Evolutionary conservation across 2,797 vertebrate species (phyloP).

Genomic region (Enteromius argenteus): DNA sequence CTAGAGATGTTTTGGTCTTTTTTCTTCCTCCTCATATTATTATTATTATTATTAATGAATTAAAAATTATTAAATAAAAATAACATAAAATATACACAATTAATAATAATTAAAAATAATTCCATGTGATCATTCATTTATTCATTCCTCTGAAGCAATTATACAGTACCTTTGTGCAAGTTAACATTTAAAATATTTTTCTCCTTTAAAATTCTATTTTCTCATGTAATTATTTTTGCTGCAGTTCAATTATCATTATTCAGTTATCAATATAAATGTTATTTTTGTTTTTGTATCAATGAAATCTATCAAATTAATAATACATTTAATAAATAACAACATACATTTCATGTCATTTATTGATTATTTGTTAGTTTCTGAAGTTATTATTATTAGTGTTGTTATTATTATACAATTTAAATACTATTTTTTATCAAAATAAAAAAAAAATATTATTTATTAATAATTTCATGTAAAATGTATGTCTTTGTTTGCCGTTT

Average conservation of each 20-base stretch:
- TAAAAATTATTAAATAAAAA: not conserved
- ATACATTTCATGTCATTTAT: not conserved
- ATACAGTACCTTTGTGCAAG: not conserved
- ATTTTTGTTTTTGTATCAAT: not conserved
- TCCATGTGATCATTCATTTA: not conserved
- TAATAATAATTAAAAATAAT: not conserved
- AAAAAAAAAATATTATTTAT: not conserved
- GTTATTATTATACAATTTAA: not conserved
- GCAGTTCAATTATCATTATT: no score
- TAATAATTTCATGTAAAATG: not conserved
- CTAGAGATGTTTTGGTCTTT: not conserved
- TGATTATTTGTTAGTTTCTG: not conserved
- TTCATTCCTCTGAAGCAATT: not conserved
- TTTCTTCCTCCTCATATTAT: not conserved
- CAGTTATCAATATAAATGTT: not conserved
- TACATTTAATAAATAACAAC: not conserved
- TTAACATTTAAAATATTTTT: not conserved
- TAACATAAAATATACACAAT: not conserved
- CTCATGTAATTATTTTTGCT: not conserved
- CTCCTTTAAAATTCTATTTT: not conserved
- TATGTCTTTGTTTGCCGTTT: not conserved
- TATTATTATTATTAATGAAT: not conserved
- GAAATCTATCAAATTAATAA: not conserved
- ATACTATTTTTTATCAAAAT: not conserved
- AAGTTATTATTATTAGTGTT: not conserved